These are phyloP conservation scores for Poeciliopsis occidentalis DNA, from an alignment of 2,113 vertebrate genomes.

Conservation along the genomic window DNA sequence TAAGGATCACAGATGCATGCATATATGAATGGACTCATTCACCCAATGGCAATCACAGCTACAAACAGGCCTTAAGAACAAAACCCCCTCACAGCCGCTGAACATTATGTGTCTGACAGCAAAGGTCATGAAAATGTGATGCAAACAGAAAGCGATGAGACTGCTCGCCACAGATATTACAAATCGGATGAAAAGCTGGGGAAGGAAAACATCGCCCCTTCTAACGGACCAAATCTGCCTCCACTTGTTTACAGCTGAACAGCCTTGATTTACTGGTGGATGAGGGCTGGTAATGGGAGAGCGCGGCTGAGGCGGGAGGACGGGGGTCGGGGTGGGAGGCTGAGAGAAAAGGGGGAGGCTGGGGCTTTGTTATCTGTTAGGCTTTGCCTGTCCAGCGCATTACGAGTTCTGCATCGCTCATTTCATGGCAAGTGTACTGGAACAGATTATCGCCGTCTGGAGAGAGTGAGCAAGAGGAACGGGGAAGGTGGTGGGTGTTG, in stretches of 20 bases:
- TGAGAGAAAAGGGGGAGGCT: slow-evolving; percentile 4
- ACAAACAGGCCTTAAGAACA: slow-evolving; percentile 57
- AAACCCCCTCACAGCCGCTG: slow-evolving; percentile 31
- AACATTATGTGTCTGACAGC: slow-evolving; percentile 44
- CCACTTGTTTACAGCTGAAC: slow-evolving; percentile 60
- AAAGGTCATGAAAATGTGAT: slow-evolving; percentile 58
- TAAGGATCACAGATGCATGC: slow-evolving; percentile 44
- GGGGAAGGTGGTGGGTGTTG: background rate
- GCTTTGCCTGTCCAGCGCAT: slow-evolving; percentile 73
- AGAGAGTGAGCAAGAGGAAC: slow-evolving; percentile 36
- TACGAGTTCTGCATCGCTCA: slow-evolving; percentile 70
- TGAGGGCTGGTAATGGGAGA: slow-evolving; percentile 29
- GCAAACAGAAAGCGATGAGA: slow-evolving; percentile 42
- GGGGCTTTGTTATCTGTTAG: slow-evolving; percentile 75
- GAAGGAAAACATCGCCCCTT: slow-evolving; percentile 39
- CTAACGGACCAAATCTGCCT: slow-evolving; percentile 58
- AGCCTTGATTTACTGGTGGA: slow-evolving; percentile 54
- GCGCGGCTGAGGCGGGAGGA: background rate
- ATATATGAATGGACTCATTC: slow-evolving; percentile 68
- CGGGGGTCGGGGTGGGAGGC: background rate
- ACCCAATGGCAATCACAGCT: slow-evolving; percentile 66
- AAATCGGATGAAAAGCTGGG: slow-evolving; percentile 44
- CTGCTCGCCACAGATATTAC: slow-evolving; percentile 57
- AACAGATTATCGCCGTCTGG: slow-evolving; percentile 75
- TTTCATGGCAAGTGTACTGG: slow-evolving; percentile 77